Percentiles rank a stretch among this genome's conserved stretches.
phyloP scores from a whole-genome alignment of 2,888 invertebrate genomes.

The Ochropacha duplaris region DNA sequence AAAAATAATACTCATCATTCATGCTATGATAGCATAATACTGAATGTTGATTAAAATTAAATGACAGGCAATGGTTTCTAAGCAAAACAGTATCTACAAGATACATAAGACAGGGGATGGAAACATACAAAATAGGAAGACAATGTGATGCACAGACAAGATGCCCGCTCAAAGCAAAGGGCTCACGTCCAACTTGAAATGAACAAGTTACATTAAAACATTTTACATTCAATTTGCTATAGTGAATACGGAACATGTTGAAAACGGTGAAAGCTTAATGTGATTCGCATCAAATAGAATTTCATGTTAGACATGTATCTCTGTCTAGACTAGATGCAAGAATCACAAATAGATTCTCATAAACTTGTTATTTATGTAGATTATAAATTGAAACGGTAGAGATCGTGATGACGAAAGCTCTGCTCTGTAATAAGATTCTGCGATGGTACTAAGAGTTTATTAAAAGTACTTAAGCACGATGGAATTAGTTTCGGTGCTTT shows the following conservation, averaged over 20 bases:
- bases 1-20: background rate
- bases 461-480: slow-evolving; percentile 1
- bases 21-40: background rate
- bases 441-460: background rate
- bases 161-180: slow-evolving; percentile 18
- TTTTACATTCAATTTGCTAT: slow-evolving; percentile 48
- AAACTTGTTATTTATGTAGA: slow-evolving; percentile 36
- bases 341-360: slow-evolving; percentile 31
- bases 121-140: slow-evolving; percentile 13
- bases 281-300: slow-evolving; percentile 66
- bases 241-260: slow-evolving; percentile 47
- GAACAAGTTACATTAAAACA: slow-evolving; percentile 44
- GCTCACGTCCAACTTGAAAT: slow-evolving; percentile 21
- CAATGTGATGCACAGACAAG: slow-evolving; percentile 10
- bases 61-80: background rate
- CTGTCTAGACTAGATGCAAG: slow-evolving; percentile 23
- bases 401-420: slow-evolving; percentile 24
- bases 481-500: background rate
- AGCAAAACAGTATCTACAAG: background rate
- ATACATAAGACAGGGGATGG: slow-evolving; percentile 7
- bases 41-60: background rate
- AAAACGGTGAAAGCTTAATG: slow-evolving; percentile 59
- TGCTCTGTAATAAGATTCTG: background rate
- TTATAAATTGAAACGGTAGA: slow-evolving; percentile 26
- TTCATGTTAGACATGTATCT: slow-evolving; percentile 50